Evolutionary conservation across 92 coral and sea anemone species (phyloP), one percentile per base, ranked within the genome.

Genomic region (Zoanthus solanderi): DNA sequence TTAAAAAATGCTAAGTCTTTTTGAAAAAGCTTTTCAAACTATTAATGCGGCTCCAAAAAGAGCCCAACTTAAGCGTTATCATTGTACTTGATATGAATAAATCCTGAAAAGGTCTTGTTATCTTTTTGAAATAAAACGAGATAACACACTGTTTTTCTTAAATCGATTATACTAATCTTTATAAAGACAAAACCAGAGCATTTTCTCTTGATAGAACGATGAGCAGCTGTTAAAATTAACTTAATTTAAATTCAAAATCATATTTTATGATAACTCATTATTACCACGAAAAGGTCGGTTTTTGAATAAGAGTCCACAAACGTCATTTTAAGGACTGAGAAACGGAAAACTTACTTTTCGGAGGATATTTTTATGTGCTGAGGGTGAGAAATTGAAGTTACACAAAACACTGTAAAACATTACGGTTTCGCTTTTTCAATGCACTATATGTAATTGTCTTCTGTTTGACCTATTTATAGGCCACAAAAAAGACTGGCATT

Each of bases 171-270:
- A 11, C 29, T 65, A 65, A 81, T 81, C 85, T 81, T 81, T 32
- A 31, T 18, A 66, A 47, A 60, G 63, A 75, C 58, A 65, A 80
- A 47, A 65, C 47, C n/a, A 66, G 30, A 31, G 44, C 45, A 63
- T 0, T 42, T 81, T 81, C 85, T 75, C 85, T 29, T 81, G 85
- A 75, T 75, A 81, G 75, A 81, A 65, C 30, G 15, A 47, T 13
- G 60, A 81, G 42, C 75, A 81, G 75, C 75, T 66, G 85, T 7
- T 29, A 23, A 63, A 18, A 17, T 17, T 65, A 52, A 18, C 29
- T 73, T 46, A 63, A 18, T 7, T 17, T 65, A 52, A n/a, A 23
- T 72, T 45, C 65, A 45, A 4, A 66, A 13, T 45, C 17, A 28
- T 11, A 47, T 66, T 66, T 47, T 68, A 23, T 63, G 60, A 67